Conservation (phyloP, 2,797 vertebrate genomes). For the Hydrolagus colliei region DNA sequence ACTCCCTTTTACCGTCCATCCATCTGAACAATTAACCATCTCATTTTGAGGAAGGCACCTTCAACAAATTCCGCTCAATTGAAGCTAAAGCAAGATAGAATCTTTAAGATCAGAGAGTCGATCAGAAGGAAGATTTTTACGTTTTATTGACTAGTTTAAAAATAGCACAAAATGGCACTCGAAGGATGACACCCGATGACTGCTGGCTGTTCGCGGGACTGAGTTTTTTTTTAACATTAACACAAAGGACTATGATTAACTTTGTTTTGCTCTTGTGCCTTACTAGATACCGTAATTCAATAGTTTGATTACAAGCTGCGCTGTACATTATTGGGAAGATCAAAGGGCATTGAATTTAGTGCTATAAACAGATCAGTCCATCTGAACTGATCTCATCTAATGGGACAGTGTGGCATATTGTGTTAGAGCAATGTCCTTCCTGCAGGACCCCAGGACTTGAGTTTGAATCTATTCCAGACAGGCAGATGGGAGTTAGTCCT, state of each 20-base stretch:
- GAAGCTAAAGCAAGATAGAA: not conserved
- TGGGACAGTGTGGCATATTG: not conserved
- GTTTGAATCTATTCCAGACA: not conserved
- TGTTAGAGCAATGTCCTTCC: not conserved
- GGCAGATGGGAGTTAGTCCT: no score
- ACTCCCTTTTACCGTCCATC: no score
- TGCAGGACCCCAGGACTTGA: not conserved
- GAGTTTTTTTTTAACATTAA: not conserved
- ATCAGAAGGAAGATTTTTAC: not conserved
- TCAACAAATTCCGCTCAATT: not conserved
- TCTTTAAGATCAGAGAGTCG: not conserved
- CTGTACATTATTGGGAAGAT: no score
- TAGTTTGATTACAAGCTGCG: not conserved
- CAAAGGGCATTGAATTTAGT: not conserved
- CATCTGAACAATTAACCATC: no score
- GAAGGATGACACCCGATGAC: not conserved
- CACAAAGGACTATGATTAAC: not conserved
- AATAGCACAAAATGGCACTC: not conserved
- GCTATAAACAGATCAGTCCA: not conserved
- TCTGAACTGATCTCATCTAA: not conserved
- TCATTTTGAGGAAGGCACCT: no score
- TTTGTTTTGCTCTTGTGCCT: not conserved
- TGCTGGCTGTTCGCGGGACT: no score
- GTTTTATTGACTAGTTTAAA: not conserved
- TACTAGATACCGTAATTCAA: not conserved